phyloP scores from a whole-genome alignment of 2,113 vertebrate species.

The Piaya cayana region DNA sequence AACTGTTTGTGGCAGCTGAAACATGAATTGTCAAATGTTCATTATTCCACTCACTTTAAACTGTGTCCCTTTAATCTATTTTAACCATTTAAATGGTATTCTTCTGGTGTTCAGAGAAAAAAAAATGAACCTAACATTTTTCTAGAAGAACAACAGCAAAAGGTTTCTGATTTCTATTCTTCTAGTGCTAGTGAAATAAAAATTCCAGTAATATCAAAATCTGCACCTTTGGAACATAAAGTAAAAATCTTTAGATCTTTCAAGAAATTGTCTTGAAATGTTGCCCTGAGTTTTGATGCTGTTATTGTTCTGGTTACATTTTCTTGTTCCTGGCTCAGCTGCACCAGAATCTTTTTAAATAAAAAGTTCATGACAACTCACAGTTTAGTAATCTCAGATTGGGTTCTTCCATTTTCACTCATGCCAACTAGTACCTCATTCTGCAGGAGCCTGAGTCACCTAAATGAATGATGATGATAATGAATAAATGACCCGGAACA shows the following conservation, averaged over 20 bases:
- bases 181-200: neutral
- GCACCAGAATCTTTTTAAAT: neutral
- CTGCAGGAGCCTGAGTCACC: neutral
- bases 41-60: neutral
- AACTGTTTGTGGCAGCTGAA: neutral
- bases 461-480: neutral
- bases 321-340: neutral
- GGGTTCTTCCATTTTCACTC: neutral
- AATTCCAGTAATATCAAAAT: neutral
- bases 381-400: neutral
- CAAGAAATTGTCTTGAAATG: neutral
- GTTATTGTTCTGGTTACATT: neutral
- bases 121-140: neutral
- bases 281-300: neutral
- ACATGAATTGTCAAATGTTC: neutral
- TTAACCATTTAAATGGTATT: neutral
- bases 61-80: neutral
- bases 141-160: neutral
- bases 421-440: neutral
- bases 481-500: neutral
- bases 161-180: too few species aligned
- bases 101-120: neutral
- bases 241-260: neutral
- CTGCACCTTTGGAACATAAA: neutral
- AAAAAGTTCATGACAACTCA: neutral